phyloP scores from a whole-genome alignment of 2,888 invertebrate genomes.

The Rhabditoides inermis region DNA sequence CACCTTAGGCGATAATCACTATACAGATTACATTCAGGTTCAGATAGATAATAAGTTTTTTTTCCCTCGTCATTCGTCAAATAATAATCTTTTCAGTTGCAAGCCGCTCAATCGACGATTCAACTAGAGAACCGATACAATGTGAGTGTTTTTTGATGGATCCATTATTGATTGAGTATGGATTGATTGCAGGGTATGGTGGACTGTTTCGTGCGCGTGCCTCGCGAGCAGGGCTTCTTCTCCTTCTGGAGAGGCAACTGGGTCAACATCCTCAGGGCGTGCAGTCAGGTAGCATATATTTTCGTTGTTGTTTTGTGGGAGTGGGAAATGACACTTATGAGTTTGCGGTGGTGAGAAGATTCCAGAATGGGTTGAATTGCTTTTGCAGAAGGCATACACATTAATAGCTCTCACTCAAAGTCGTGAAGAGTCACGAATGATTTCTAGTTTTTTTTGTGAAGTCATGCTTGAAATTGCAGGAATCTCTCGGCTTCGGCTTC shows the following conservation, averaged over 20 bases:
- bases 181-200: conserved; percentile 59
- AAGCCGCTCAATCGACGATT: conserved; percentile 76
- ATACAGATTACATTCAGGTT: too few relatives aligned
- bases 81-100: conserved; percentile 60
- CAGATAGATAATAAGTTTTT: neutral
- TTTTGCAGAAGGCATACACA: too few relatives aligned
- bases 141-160: neutral
- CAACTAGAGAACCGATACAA: conserved; percentile 73
- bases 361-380: too few relatives aligned
- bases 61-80: conserved; percentile 58
- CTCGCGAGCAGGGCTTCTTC: conserved; percentile 51
- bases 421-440: too few relatives aligned
- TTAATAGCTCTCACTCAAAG: too few relatives aligned
- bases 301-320: neutral
- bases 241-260: conserved; percentile 59
- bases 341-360: neutral
- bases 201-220: conserved; percentile 54
- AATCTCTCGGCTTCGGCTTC: conserved; percentile 47
- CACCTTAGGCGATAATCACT: too few relatives aligned
- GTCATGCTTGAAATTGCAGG: too few relatives aligned
- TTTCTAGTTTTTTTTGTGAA: too few relatives aligned
- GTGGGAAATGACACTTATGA: neutral
- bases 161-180: neutral
- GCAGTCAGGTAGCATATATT: conserved; percentile 30
- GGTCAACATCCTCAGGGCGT: conserved; percentile 56